A percentile compares a stretch with the other conserved stretches of the same genome.
phyloP scores from a whole-genome alignment of 2,113 vertebrate species.

The Melanerpes formicivorus region DNA sequence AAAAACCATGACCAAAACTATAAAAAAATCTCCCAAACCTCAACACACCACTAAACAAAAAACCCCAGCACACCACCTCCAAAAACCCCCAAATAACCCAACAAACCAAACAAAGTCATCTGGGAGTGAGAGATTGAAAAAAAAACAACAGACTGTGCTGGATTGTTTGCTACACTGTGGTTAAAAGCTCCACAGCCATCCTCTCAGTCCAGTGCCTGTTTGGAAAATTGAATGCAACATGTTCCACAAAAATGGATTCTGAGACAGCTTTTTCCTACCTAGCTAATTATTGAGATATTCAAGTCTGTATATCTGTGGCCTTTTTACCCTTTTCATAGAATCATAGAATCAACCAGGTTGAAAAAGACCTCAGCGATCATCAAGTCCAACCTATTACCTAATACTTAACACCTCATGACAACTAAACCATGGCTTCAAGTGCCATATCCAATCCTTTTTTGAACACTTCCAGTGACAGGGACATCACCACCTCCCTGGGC shows the following conservation, averaged over 20 bases:
- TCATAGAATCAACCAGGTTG: no score
- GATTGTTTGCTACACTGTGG: not conserved
- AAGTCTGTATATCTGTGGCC: fast-evolving
- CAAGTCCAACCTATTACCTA: no score
- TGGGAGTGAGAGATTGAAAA: not conserved
- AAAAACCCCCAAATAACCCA: not conserved
- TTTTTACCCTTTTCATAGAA: not conserved
- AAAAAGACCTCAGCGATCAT: no score
- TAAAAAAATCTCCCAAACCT: fast-evolving
- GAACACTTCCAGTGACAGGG: no score
- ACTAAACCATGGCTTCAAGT: no score
- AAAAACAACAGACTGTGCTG: not conserved
- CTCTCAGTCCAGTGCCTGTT: not conserved
- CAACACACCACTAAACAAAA: not conserved
- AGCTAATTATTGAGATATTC: not conserved
- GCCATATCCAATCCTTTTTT: no score
- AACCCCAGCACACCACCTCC: not conserved
- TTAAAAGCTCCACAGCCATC: not conserved
- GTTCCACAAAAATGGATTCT: not conserved
- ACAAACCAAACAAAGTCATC: not conserved
- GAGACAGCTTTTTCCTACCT: not conserved
- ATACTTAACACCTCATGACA: no score
- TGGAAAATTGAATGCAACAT: not conserved
- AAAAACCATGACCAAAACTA: not conserved
- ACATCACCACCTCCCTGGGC: no score